These are phyloP conservation scores for Aplocera efformata DNA, from an alignment of 2,888 invertebrate species.

Conservation along the genomic window DNA sequence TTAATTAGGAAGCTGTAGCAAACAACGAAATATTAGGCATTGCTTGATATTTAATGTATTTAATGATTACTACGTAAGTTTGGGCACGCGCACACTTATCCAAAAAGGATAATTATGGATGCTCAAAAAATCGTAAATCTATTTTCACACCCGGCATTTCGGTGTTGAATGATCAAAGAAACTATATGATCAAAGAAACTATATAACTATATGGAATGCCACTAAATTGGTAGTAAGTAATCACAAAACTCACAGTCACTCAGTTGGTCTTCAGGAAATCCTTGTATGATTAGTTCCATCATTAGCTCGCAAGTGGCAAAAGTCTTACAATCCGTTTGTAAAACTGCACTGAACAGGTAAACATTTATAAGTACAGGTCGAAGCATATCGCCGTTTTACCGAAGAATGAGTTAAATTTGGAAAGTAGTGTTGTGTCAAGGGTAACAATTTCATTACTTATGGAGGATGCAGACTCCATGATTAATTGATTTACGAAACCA, in stretches of 20 bases:
- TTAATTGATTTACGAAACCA: constrained; percentile 38
- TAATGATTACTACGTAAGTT: no score
- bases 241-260: constrained; percentile 47
- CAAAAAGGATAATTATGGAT: no score
- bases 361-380: constrained; percentile 27
- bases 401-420: constrained; percentile 30
- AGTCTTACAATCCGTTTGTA: constrained; percentile 24
- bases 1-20: no score
- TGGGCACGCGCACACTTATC: no score
- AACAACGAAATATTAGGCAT: no score
- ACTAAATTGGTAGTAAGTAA: no score
- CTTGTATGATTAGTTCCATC: constrained; percentile 41
- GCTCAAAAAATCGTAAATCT: no score
- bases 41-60: no score
- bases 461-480: constrained; percentile 31
- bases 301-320: constrained; percentile 46
- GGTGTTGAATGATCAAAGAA: no score
- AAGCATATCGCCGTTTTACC: constrained; percentile 33
- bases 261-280: constrained; percentile 44
- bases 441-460: constrained; percentile 30
- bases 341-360: constrained; percentile 22
- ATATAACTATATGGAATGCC: no score
- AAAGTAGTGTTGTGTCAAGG: constrained; percentile 39
- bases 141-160: no score
- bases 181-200: no score